Conservation (phyloP, 2,113 vertebrate species). For the Lethenteron reissneri region DNA sequence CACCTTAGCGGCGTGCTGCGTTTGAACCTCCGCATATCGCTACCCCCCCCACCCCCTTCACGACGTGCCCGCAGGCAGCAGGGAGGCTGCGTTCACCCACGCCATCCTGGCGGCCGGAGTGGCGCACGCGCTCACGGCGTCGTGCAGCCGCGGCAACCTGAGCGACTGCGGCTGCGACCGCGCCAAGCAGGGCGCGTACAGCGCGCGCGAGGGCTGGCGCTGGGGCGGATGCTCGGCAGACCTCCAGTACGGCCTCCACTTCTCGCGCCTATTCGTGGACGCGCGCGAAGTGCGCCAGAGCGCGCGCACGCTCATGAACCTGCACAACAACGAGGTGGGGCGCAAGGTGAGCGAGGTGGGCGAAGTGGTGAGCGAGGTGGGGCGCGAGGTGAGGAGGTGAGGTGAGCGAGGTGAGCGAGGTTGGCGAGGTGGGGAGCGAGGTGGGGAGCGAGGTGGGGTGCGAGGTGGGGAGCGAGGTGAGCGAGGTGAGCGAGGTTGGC, state of each 20-base stretch:
- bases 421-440: no score
- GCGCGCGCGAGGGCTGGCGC: conserved; percentile 82
- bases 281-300: conserved; percentile 88
- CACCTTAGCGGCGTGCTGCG: no score
- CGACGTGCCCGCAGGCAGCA: conserved; percentile 35
- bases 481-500: no score
- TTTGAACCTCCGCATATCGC: no score
- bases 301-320: conserved; percentile 77
- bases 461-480: no score
- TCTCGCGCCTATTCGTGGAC: conserved; percentile 84
- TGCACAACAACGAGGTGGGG: conserved; percentile 86
- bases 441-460: no score
- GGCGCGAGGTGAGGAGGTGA: no score
- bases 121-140: conserved; percentile 67
- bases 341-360: conserved; percentile 40
- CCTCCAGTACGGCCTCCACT: conserved; percentile 59
- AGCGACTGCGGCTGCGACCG: conserved; percentile 82
- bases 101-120: conserved; percentile 80
- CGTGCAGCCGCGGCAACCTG: conserved; percentile 74
- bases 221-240: conserved; percentile 94
- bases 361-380: no score
- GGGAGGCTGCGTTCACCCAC: conserved; percentile 82
- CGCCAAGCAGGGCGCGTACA: conserved; percentile 84
- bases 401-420: no score
- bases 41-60: no score